These are phyloP conservation scores for Lepidurus couesii DNA, from an alignment of 1,140 invertebrate genomes.

Conservation along the genomic window DNA sequence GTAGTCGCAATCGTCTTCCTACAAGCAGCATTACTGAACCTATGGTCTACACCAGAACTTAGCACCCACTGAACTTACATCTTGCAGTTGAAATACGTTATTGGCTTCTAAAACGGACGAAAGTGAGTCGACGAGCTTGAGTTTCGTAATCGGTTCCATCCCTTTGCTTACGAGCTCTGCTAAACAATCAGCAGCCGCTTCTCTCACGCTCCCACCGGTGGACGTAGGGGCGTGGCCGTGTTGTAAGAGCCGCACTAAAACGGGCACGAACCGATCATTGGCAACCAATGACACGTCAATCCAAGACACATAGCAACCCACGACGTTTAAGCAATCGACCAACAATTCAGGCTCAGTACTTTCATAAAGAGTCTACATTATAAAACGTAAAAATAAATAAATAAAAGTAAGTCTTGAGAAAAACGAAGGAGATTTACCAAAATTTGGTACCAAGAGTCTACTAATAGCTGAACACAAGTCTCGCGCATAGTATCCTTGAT, in stretches of 20 bases:
- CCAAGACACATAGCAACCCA: constrained; percentile 56
- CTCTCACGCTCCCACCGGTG: constrained; percentile 41
- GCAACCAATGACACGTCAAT: constrained; percentile 56
- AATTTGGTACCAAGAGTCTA: constrained; percentile 54
- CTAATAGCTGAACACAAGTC: constrained; percentile 48
- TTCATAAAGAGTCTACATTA: constrained; percentile 44
- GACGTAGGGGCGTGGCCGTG: constrained; percentile 35
- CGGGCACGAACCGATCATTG: constrained; percentile 53
- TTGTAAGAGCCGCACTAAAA: constrained; percentile 48
- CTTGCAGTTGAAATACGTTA: constrained; percentile 44
- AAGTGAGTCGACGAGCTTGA: constrained; percentile 54
- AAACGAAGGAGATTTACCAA: constrained; percentile 46
- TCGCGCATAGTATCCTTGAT: constrained; percentile 56
- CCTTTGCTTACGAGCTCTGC: constrained; percentile 54
- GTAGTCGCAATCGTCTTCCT: constrained; percentile 53
- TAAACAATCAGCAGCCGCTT: constrained; percentile 53
- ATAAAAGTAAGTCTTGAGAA: neutral
- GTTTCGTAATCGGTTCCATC: constrained; percentile 55
- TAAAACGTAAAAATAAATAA: constrained; percentile 28
- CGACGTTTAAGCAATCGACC: constrained; percentile 51
- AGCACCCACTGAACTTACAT: constrained; percentile 39
- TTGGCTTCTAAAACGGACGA: constrained; percentile 46
- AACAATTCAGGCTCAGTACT: constrained; percentile 45
- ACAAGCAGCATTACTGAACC: constrained; percentile 26
- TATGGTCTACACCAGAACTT: constrained; percentile 16